Evolutionary conservation across 2,888 invertebrate genomes (phyloP), one percentile per base, ranked within the genome.

Genomic region (Sminthurinus aureus): DNA sequence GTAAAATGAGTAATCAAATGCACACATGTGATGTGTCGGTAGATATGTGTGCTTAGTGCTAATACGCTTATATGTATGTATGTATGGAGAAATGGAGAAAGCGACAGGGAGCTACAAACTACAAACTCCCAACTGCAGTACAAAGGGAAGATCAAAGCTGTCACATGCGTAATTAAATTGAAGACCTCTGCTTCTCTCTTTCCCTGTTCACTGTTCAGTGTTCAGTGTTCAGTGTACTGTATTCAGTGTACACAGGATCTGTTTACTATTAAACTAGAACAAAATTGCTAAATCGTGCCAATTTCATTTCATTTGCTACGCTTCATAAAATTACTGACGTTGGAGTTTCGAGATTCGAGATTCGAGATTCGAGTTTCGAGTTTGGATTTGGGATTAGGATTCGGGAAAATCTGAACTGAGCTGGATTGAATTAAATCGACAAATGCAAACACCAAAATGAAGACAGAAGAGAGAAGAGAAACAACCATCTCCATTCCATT

Each of bases 81-180:
- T 58, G 9, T 67, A 67, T 13, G 22, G 38, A 74, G 15, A 71
- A 26, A 76, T 67, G 78, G 52, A 20, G 71, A 26, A 79, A 67
- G 38, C 24, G 38, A 73, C 15, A 26, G 38, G 26, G 12, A 24
- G 58, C 38, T 38, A 38, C 38, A 38, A 76, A n/a, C n/a, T n/a
- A n/a, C n/a, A n/a, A n/a, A n/a, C n/a, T n/a, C n/a, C n/a, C n/a
- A n/a, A n/a, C n/a, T n/a, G 52, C 22, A 26, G 74, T 67, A 74
- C 64, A 81, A 74, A 74, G 74, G 81, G 74, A 74, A 81, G 81
- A 74, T 81, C 81, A 81, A 81, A 81, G 81, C 58, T 74, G 74
- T 64, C 81, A 81, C 81, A 75, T 75, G 38, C 75, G 81, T 81
- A 74, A 75, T 81, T 81, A 81, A 81, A 81, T 81, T 24, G 81